Evolutionary conservation across 1,140 invertebrate genomes (phyloP), one percentile per base, ranked within the genome.

Genomic region (Cherax quadricarinatus): DNA sequence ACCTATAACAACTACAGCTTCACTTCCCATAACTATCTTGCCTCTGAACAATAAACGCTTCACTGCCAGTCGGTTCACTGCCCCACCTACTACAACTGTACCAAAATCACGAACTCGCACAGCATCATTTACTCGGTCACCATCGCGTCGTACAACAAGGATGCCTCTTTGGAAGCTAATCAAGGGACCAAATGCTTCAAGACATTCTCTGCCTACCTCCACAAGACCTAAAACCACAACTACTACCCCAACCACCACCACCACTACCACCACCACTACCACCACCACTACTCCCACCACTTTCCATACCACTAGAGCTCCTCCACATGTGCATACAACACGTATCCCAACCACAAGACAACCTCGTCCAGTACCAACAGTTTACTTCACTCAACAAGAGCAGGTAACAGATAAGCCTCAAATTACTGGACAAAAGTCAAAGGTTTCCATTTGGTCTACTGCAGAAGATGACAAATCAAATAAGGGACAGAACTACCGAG

Each of bases 131-230:
- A 75, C 70, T 21, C 91, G 81, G n/a, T 86, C 78, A 48, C 53
- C 86, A 18, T 85, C 91, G 1, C 80, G 80, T 41, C 91, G 48
- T n/a, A 49, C 86, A 18, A 87, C 86, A n/a, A 80, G 91, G 48
- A 88, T 85, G 91, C 91, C 91, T 49, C 62, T 92, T 10, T 92
- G 91, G 91, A 92, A 92, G 73, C 86, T 88, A 79, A 92, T 92
- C 62, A 92, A 92, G 51, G 60, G 86, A 14, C 91, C 91, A 1
- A 66, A 66, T 49, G 60, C 60, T 60, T 9, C 79, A 81, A 49
- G n/a, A 81, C 78, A 10, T 16, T 5, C 78, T 30, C 24, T 21
- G 62, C 48, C n/a, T 5, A 80, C 82, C 7, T 30, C 89, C 6
- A 48, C 81, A 14, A 66, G 82, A 21, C 9, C 66, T 30, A 57